phyloP scores from a whole-genome alignment of 2,888 invertebrate species.

The Dolichopus griseipennis region DNA sequence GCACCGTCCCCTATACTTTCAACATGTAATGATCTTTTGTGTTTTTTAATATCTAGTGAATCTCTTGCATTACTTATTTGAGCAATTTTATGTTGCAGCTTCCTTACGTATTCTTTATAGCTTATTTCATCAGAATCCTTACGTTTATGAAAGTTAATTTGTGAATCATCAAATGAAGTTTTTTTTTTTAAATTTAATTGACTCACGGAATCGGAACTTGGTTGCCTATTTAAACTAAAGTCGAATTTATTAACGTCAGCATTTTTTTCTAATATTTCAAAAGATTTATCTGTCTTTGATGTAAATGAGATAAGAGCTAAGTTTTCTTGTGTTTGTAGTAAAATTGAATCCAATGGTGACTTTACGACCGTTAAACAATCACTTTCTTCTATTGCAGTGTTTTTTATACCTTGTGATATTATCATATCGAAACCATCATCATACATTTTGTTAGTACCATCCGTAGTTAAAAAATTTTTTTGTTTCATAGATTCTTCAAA shows the following conservation, averaged over 20 bases:
- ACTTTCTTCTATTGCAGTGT: slow-evolving; percentile 54
- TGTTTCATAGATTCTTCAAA: background rate
- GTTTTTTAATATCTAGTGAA: slow-evolving; percentile 53
- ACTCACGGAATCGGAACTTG: background rate
- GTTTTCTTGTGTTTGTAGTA: slow-evolving; percentile 31
- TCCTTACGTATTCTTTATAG: slow-evolving; percentile 56
- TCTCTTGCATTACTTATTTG: slow-evolving; percentile 63
- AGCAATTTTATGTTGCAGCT: slow-evolving; percentile 56
- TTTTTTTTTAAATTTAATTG: slow-evolving; percentile 24
- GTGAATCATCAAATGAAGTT: slow-evolving; percentile 26
- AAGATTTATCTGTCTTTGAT: slow-evolving; percentile 20
- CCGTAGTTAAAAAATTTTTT: slow-evolving; percentile 18
- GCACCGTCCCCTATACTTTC: slow-evolving; percentile 26
- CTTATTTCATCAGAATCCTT: slow-evolving; percentile 41
- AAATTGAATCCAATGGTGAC: slow-evolving; percentile 44
- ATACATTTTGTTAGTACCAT: slow-evolving; percentile 43
- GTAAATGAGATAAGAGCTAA: slow-evolving; percentile 25
- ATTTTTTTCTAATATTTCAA: slow-evolving; percentile 25
- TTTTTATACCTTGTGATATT: slow-evolving; percentile 39
- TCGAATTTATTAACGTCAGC: slow-evolving; percentile 25
- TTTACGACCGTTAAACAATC: slow-evolving; percentile 49
- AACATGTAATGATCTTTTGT: slow-evolving; percentile 46
- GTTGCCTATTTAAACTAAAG: slow-evolving; percentile 32
- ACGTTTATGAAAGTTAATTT: slow-evolving; percentile 23
- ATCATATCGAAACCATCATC: slow-evolving; percentile 52